These are phyloP conservation scores for Acrobeloides nanus DNA, from an alignment of 2,888 invertebrate genomes.

Conservation along the genomic window DNA sequence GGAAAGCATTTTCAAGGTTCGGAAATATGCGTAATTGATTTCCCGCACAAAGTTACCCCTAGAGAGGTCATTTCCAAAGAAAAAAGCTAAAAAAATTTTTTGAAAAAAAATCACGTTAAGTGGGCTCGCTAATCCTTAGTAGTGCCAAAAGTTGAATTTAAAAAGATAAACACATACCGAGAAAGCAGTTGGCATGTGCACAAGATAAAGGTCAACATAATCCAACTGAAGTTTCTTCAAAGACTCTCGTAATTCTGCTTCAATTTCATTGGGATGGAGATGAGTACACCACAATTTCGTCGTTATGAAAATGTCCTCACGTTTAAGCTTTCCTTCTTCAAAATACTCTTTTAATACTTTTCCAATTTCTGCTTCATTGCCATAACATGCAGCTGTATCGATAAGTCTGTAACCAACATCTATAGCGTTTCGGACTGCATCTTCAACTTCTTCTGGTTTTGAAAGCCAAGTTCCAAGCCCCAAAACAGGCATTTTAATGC, in stretches of 20 bases:
- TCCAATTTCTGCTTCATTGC: constrained; percentile 68
- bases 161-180: too few relatives aligned
- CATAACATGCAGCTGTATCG: constrained; percentile 60
- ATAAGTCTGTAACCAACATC: constrained; percentile 49
- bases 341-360: constrained; percentile 38
- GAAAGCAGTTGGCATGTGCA: constrained; percentile 35
- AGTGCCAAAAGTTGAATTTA: too few relatives aligned
- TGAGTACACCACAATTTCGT: constrained; percentile 29
- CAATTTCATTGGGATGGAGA: constrained; percentile 28
- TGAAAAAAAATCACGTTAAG: too few relatives aligned
- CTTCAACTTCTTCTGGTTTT: constrained; percentile 9
- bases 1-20: too few relatives aligned
- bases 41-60: too few relatives aligned
- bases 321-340: constrained; percentile 56
- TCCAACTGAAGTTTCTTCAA: constrained; percentile 30
- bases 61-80: too few relatives aligned
- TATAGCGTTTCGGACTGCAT: constrained; percentile 26
- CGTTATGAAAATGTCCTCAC: constrained; percentile 44
- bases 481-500: too few relatives aligned
- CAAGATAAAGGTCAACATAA: constrained; percentile 37
- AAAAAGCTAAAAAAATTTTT: too few relatives aligned
- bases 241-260: constrained; percentile 23
- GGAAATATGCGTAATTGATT: too few relatives aligned
- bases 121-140: too few relatives aligned
- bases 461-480: too few relatives aligned